Conservation (phyloP, 2,113 vertebrate species). For the Donacobius atricapilla region DNA sequence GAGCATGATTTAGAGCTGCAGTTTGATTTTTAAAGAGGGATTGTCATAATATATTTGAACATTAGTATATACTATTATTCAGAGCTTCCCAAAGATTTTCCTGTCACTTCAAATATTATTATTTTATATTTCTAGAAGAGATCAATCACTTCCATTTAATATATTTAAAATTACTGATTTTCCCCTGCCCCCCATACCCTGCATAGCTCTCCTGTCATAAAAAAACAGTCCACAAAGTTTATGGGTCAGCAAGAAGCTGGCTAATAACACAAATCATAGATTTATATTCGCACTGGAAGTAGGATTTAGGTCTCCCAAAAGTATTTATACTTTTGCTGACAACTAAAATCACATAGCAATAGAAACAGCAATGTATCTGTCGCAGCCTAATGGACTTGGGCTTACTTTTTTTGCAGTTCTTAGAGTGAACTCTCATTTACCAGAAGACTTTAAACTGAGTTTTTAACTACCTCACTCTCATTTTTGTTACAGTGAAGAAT, state of each 20-base stretch:
- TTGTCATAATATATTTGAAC: constrained; percentile 42
- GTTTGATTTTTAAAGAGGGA: constrained; percentile 40
- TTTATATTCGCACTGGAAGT: not conserved
- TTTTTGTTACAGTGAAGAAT: not conserved
- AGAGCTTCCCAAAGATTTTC: constrained; percentile 14
- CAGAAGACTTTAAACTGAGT: not conserved
- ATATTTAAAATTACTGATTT: not conserved
- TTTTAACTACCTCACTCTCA: not conserved
- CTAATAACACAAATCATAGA: not conserved
- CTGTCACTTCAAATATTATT: constrained; percentile 13
- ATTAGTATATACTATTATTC: constrained; percentile 1
- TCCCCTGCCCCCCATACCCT: not conserved
- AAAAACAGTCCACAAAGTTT: not conserved
- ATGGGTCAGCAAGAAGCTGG: not conserved
- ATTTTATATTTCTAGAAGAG: constrained; percentile 2
- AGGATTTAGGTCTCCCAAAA: not conserved
- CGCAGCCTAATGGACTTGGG: not conserved
- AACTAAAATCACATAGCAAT: not conserved
- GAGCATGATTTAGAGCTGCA: constrained; percentile 27
- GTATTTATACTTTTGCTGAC: not conserved
- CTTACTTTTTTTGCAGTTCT: not conserved
- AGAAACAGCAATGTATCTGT: not conserved
- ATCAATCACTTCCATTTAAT: not conserved
- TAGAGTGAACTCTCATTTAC: not conserved
- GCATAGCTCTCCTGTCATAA: not conserved